Evolutionary conservation across 2,797 vertebrate species (phyloP), one percentile per base, ranked within the genome.

Genomic region (Toxotes lorentzi): DNA sequence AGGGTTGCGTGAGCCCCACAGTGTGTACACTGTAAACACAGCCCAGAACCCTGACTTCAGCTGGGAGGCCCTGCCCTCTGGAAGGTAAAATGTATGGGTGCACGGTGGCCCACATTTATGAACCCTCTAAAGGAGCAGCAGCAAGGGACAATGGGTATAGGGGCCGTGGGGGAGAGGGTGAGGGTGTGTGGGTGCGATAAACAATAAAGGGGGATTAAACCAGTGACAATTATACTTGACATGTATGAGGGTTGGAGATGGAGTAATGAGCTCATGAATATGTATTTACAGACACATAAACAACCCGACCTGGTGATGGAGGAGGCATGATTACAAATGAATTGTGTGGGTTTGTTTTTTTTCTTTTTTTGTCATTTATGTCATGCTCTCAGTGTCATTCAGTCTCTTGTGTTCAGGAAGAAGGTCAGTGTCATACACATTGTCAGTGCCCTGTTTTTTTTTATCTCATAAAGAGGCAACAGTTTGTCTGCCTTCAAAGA

Each of bases 11-110:
- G 73, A 67, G 72, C 27, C 59, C 8, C 32, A n/a, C 45, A 38
- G 34, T 89, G 88, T 85, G 78, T 81, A 59, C 87, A 85, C 72
- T 71, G 85, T 78, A 79, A 87, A 90, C 82, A 82, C 38, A 41
- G 70, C 43, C 56, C 71, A 61, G 76, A 76, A 23, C 58, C 60
- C 78, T 68, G 77, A 79, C 67, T 67, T 40, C 48, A 63, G 63
- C 16, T 13, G 23, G 23, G 50, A 27, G 65, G 62, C 56, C 16
- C 27, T 53, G 59, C 38, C 65, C 62, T 59, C 41, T 35, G 32
- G 11, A 68, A 38, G 54, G 62, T 30, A n/a, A 32, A 57, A 32
- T 34, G 32, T 32, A 7, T 35, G 35, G 48, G 9, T 47, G 64
- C 35, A 61, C 16, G 63, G 27, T 56, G 74, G 66, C 70, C 69